phyloP scores from a whole-genome alignment of 2,888 invertebrate genomes.

The Hypolimnas misippus region DNA sequence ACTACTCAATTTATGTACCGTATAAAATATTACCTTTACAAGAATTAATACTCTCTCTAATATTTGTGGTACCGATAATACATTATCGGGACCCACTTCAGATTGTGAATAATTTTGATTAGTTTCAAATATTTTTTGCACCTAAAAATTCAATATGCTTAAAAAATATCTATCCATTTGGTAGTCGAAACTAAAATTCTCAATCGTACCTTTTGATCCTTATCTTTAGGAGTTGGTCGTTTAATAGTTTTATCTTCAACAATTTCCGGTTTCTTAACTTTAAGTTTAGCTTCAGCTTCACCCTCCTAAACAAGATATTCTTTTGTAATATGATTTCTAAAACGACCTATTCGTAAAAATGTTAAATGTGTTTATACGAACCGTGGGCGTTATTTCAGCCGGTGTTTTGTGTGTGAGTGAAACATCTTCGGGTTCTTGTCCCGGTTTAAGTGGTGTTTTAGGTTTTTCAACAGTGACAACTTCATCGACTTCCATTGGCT shows the following conservation, averaged over 20 bases:
- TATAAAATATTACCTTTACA: slow-evolving; percentile 61
- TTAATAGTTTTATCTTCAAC: slow-evolving; percentile 76
- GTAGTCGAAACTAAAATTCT: slow-evolving; percentile 3
- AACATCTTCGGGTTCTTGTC: slow-evolving; percentile 74
- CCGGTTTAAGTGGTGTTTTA: slow-evolving; percentile 68
- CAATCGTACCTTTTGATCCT: slow-evolving; percentile 43
- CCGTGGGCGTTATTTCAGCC: slow-evolving; percentile 75
- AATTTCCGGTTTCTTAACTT: slow-evolving; percentile 76
- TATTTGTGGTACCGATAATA: slow-evolving; percentile 49
- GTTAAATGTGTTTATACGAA: slow-evolving; percentile 60
- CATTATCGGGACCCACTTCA: slow-evolving; percentile 53
- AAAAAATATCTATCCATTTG: not conserved
- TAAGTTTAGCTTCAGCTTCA: slow-evolving; percentile 76
- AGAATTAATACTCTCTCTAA: slow-evolving; percentile 65
- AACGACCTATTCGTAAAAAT: not conserved
- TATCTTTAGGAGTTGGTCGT: slow-evolving; percentile 68
- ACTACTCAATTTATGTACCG: not conserved
- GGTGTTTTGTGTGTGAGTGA: slow-evolving; percentile 80
- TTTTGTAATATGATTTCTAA: slow-evolving; percentile 11
- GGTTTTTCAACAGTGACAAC: slow-evolving; percentile 71
- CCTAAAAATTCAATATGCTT: not conserved
- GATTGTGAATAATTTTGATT: slow-evolving; percentile 60
- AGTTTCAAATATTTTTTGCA: slow-evolving; percentile 30
- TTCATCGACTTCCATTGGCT: slow-evolving; percentile 81
- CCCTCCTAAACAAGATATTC: slow-evolving; percentile 60